phyloP scores from a whole-genome alignment of 2,113 vertebrate genomes.

The Salvelinus alpinus region DNA sequence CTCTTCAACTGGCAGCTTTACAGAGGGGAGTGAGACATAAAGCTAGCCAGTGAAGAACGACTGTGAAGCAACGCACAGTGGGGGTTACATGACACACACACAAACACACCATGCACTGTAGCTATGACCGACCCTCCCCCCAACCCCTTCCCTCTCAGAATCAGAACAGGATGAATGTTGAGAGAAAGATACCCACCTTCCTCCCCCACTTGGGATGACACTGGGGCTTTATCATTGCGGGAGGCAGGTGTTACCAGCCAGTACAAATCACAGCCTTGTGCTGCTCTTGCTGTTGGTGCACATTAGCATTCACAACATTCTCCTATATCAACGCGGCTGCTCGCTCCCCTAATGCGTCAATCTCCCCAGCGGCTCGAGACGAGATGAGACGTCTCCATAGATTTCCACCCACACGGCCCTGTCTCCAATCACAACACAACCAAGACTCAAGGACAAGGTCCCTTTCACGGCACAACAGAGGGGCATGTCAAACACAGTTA shows the following conservation, averaged over 20 bases:
- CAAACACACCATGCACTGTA: constrained; percentile 1
- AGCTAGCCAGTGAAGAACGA: constrained; percentile 88
- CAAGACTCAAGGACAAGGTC: not conserved
- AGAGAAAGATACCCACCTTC: constrained; percentile 24
- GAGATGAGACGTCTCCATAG: not conserved
- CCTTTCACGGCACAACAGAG: not conserved
- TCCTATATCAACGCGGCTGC: constrained; percentile 40
- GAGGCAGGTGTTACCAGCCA: constrained; percentile 62
- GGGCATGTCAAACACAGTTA: not conserved
- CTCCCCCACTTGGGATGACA: constrained; percentile 33
- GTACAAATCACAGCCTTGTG: constrained; percentile 69
- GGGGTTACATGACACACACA: not conserved
- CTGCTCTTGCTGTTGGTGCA: constrained; percentile 51
- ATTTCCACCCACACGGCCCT: not conserved
- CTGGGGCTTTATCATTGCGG: constrained; percentile 58
- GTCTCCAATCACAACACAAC: not conserved
- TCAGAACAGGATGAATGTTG: constrained; percentile 50
- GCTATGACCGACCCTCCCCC: not conserved
- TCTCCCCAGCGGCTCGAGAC: not conserved
- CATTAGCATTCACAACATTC: constrained; percentile 67
- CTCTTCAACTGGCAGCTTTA: constrained; percentile 88
- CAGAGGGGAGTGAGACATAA: constrained; percentile 70
- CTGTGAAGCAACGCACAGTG: constrained; percentile 78
- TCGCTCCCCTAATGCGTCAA: constrained; percentile 30
- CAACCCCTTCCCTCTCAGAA: constrained; percentile 3